Percentiles rank a stretch among this genome's conserved stretches.
These are phyloP conservation scores for Euwallacea fornicatus DNA, from an alignment of 1,140 invertebrate genomes.

Conservation along the genomic window DNA sequence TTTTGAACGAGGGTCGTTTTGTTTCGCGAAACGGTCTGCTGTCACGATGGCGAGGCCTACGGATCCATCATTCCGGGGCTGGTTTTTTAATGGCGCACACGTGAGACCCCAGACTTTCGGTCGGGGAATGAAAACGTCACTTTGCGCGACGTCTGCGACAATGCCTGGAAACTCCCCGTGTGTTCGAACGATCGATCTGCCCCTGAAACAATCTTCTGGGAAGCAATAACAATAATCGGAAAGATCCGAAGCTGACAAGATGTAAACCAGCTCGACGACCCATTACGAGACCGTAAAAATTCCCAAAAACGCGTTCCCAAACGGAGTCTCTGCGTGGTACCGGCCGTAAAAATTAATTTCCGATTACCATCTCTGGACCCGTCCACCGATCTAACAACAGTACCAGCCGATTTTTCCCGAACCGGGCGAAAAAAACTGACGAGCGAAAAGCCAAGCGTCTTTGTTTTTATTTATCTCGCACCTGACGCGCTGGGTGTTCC, in stretches of 20 bases:
- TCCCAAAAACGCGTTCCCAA: constrained; percentile 5
- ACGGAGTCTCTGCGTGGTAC: constrained; percentile 13
- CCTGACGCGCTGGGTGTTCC: constrained; percentile 26
- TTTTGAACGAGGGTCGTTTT: constrained; percentile 25
- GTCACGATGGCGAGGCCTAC: not conserved
- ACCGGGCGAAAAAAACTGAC: not conserved
- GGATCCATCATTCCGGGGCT: too few species aligned
- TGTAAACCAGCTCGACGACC: constrained; percentile 4
- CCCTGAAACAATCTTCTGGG: too few species aligned
- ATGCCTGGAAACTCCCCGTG: too few species aligned
- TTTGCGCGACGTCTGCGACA: too few species aligned
- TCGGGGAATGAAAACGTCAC: too few species aligned
- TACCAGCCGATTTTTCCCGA: too few species aligned
- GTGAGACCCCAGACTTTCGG: too few species aligned
- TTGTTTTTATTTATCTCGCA: constrained; percentile 16
- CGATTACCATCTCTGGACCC: constrained; percentile 22
- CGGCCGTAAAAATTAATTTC: constrained; percentile 29
- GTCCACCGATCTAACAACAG: not conserved
- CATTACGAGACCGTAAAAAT: constrained; percentile 16
- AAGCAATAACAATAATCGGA: too few species aligned
- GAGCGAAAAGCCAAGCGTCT: not conserved
- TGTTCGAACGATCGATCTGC: too few species aligned
- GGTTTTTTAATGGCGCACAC: too few species aligned
- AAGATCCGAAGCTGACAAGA: not conserved
- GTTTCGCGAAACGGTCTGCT: constrained; percentile 17